Evolutionary conservation across 2,888 invertebrate genomes (phyloP), one percentile per base, ranked within the genome.

Genomic region (Latrodectus elegans): DNA sequence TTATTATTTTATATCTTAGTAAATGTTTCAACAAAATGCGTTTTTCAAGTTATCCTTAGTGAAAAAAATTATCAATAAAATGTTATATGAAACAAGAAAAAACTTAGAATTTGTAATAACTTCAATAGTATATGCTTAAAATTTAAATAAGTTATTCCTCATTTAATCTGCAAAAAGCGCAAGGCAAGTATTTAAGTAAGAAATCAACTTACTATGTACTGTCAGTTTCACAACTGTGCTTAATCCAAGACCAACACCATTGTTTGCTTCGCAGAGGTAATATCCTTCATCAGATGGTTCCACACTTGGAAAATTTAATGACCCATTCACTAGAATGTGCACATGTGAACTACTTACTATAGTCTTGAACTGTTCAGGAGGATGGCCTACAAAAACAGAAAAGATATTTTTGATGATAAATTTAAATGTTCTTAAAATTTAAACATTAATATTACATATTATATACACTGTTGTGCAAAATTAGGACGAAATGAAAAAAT

Each of bases 221-320:
- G 88, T 89, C 38, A 90, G 75, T 55, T 79, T 85, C 26, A 90
- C 89, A 22, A 90, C 89, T 60, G 89, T 89, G 38, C 89, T 90
- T 4, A 90, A 78, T 11, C 90, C 90, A 14, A 88, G 73, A 14
- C 90, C 90, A 11, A 90, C 89, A 9, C 90, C 90, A 67, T 90
- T 90, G 68, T 89, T 90, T 14, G 90, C 90, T 70, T 90, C 90
- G 67, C 90, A 90, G 11, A 90, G 77, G 92, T 98, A 98, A 92
- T 97, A 97, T 26, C 98, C 98, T 93, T 97, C 97, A 92, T 98
- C 97, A n/a, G 95, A 95, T 93, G 97, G 97, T 92, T 96, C 96
- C 90, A 98, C 97, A 91, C 97, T 96, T 91, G 95, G 95, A 91
- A 99, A 96, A 85, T 95, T 94, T 87, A 99, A 94, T 82, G 97